Base-by-base conservation (phyloP, 2,888 invertebrate genomes). In the Catocala fraxini region DNA sequence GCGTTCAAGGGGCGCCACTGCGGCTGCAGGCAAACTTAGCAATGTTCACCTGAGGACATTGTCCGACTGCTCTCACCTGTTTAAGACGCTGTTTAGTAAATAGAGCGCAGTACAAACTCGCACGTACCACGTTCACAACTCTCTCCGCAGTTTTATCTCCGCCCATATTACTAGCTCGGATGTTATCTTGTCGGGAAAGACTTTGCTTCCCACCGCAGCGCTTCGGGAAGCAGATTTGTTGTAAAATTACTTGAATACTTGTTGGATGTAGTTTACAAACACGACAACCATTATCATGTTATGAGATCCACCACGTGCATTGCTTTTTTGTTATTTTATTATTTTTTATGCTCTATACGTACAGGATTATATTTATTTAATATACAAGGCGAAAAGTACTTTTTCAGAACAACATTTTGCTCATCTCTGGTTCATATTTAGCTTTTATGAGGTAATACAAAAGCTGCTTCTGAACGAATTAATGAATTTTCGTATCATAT, bases 41-140 rank as follows among this genome's bases (percentile, higher is more conserved):
- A 57, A 49, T 46, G 59, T 51, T 59, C 46, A 70, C 56, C 63
- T 59, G 56, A 5, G 11, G 11, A 45, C 6, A 39, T 56, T 53
- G 13, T 12, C 45, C 52, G 9, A 2, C 35, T 25, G 25, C 25
- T 25, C 25, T 39, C 54, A 51, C 49, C 35, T 55, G 49, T 67
- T 53, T 12, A 51, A 51, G 60, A 46, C 46, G 34, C 10, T 56
- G 55, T 59, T 15, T 51, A 15, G 58, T 56, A 58, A 63, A 52
- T 57, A 57, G 9, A 51, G 52, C 39, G 56, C 39, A 55, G 63
- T 43, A 46, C 46, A 10, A 12, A 9, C 11, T 15, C 35, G 4
- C 13, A 25, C 0, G 13, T 39, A 39, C 25, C 25, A 25, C 9
- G 35, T 1, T 4, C n/a, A 13, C 25, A 2, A 15, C 25, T 51